Conservation (phyloP, 2,113 vertebrate species). For the Chascanopsetta lugubris region DNA sequence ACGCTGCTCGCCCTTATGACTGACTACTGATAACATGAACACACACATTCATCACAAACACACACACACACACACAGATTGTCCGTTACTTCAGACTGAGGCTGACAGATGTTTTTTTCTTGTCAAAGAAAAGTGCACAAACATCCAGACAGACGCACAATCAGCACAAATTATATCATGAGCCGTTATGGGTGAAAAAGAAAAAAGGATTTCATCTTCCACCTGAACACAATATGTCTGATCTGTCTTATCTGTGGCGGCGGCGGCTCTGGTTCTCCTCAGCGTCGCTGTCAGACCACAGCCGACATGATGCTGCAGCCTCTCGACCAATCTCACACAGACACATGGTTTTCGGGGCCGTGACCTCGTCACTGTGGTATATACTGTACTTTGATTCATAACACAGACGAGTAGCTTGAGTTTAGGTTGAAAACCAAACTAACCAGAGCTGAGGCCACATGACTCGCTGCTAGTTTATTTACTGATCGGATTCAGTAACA, state of each 20-base stretch:
- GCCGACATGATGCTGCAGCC: slow-evolving; percentile 1
- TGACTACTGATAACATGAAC: slow-evolving; percentile 52
- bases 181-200: background rate
- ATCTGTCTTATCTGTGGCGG: slow-evolving; percentile 24
- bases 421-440: slow-evolving; percentile 11
- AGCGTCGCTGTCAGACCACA: slow-evolving; percentile 15
- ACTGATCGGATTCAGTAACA: slow-evolving; percentile 9
- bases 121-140: slow-evolving; percentile 25
- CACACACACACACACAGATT: slow-evolving; percentile 25
- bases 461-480: background rate
- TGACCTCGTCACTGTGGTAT: background rate
- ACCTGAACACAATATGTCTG: slow-evolving; percentile 5
- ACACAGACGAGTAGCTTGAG: slow-evolving; percentile 4
- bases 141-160: slow-evolving; percentile 11
- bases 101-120: slow-evolving; percentile 8
- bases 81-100: slow-evolving; percentile 37
- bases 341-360: slow-evolving; percentile 4
- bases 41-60: slow-evolving; percentile 36
- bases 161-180: background rate
- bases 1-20: slow-evolving; percentile 57
- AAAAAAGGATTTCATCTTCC: background rate
- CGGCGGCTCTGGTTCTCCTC: slow-evolving; percentile 37
- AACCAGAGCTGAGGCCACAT: slow-evolving; percentile 1
- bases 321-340: background rate
- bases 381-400: slow-evolving; percentile 9